Percentiles rank a stretch among this genome's conserved stretches.
These are phyloP conservation scores for Arothron firmamentum DNA, from an alignment of 2,113 vertebrate genomes.

Conservation along the genomic window DNA sequence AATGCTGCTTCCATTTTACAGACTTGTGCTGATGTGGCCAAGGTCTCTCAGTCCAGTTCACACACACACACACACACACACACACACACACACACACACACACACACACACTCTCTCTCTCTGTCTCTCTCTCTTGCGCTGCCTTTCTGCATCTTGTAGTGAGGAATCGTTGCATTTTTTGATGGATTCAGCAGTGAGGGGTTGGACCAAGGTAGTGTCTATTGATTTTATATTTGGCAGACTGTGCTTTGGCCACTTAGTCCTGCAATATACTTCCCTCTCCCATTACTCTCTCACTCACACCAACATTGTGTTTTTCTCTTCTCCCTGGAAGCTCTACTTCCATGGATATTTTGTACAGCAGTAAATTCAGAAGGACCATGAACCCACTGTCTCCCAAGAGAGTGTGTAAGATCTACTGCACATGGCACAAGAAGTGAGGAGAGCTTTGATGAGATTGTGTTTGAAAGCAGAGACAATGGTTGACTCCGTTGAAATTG, in stretches of 20 bases:
- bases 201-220: slow-evolving; percentile 71
- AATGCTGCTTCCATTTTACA: no score
- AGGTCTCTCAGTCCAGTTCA: slow-evolving; percentile 42
- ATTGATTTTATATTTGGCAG: slow-evolving; percentile 80
- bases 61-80: slow-evolving; percentile 11
- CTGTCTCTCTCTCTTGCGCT: no score
- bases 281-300: slow-evolving; percentile 5
- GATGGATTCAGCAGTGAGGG: slow-evolving; percentile 73
- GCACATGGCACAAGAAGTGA: no score
- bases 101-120: slow-evolving; percentile 11
- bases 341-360: no score
- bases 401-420: no score
- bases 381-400: no score
- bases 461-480: no score
- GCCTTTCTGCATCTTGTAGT: slow-evolving; percentile 67
- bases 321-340: background rate
- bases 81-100: slow-evolving; percentile 7
- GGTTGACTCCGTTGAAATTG: no score
- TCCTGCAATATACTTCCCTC: slow-evolving; percentile 57
- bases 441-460: no score
- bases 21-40: no score
- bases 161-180: slow-evolving; percentile 68
- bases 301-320: background rate
- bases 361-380: no score
- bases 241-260: slow-evolving; percentile 62